Evolutionary conservation across 2,888 invertebrate genomes (phyloP).

Genomic region (Tholera decimalis): DNA sequence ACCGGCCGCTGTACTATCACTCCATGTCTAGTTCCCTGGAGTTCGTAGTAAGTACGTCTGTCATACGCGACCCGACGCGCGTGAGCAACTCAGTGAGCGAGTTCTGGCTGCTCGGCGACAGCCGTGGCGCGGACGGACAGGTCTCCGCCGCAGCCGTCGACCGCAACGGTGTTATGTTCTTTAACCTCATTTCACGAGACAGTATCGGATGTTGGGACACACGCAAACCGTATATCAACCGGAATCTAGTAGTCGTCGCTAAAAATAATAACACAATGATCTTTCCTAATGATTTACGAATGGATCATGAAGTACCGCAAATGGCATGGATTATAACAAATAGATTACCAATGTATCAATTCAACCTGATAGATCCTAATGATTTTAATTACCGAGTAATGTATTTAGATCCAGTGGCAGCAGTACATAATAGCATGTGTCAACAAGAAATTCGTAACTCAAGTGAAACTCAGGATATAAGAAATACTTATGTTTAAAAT

Average conservation of each 20-base stretch:
- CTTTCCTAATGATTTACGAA: constrained; percentile 95
- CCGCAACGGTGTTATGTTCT: constrained; percentile 95
- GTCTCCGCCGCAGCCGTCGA: constrained; percentile 95
- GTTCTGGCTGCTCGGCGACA: constrained; percentile 85
- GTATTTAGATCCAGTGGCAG: constrained; percentile 92
- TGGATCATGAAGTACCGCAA: constrained; percentile 94
- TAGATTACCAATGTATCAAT: constrained; percentile 94
- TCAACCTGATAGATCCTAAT: constrained; percentile 92
- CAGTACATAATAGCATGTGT: constrained; percentile 93
- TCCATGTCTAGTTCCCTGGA: constrained; percentile 96
- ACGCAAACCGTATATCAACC: constrained; percentile 93
- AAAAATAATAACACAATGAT: constrained; percentile 92
- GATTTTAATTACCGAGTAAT: constrained; percentile 95
- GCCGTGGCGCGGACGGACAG: constrained; percentile 93
- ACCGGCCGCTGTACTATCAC: constrained; percentile 94
- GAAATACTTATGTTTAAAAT: constrained; percentile 10
- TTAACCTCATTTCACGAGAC: constrained; percentile 95
- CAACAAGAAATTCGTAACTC: constrained; percentile 54
- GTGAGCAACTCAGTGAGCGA: constrained; percentile 81
- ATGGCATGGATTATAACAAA: constrained; percentile 95
- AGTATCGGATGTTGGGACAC: constrained; percentile 96
- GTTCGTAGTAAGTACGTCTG: constrained; percentile 93
- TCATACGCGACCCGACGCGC: constrained; percentile 92
- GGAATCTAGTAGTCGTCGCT: constrained; percentile 93
- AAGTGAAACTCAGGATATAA: constrained; percentile 15